Base-by-base conservation (phyloP, 2,888 invertebrate genomes). In the Apotomis betuletana region DNA sequence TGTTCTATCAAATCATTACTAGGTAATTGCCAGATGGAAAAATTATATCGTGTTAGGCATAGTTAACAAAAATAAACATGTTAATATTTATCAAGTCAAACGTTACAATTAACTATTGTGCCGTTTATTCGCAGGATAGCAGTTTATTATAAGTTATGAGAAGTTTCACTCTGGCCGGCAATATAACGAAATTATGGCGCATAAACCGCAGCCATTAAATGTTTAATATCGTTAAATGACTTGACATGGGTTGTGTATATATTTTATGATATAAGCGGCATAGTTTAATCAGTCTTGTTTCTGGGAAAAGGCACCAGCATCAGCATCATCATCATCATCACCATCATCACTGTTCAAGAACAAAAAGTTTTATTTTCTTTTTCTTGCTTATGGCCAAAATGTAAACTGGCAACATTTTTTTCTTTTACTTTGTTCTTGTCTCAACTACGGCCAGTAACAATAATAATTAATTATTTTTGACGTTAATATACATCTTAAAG, bases 131-230 rank as follows among this genome's bases (percentile, higher is more conserved):
- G 27, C 55, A 12, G 44, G 46, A 64, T 65, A 55, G 44, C n/a
- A 44, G 64, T 65, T 55, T 65, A 65, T 65, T 57, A 65, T 44
- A 27, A 65, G 46, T 65, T 65, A 49, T 57, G 65, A 51, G 57
- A 44, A 55, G 64, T 65, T 65, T 46, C 46, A 65, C 55, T 46
- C 9, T 27, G 57, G 57, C 46, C 46, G 65, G 46, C 65, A 57
- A 57, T 65, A 65, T 65, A 65, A 65, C 36, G 55, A 55, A 57
- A 57, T 57, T 57, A 65, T 65, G 65, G 55, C 65, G 46, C n/a
- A 57, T 65, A 65, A 64, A 65, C 65, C 46, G 36, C 44, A 36
- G 9, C 55, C 36, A 57, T 57, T 65, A 65, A 65, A 65, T 65
- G 55, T 57, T 15, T 65, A 57, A 65, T 65, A 65, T 65, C 55